Evolutionary conservation across 2,113 vertebrate species (phyloP), one percentile per base, ranked within the genome.

Genomic region (Tenebrosternarchus preto): DNA sequence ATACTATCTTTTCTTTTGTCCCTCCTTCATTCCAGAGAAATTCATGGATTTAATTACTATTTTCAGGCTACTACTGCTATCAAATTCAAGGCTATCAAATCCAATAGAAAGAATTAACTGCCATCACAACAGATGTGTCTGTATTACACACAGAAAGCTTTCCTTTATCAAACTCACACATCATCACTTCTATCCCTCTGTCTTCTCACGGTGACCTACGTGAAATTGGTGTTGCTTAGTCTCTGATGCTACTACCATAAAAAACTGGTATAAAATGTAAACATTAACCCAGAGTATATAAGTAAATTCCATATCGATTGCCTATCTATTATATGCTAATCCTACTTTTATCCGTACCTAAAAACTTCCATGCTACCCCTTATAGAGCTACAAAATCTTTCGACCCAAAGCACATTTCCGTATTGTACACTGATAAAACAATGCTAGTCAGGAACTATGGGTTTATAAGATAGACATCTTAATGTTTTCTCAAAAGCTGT

Each of bases 291-390:
- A n/a, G 31, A 55, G 39, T 60, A 24, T 61, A 31, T 24, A 20
- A 77, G 17, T 57, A 29, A 9, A 56, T 27, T 57, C 68, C 63
- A 68, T 68, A 77, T 77, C 39, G 20, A 77, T 68, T 68, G 46
- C 22, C n/a, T 68, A 20, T 77, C 63, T 25, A 36, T 56, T n/a
- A 12, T 50, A 50, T 50, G 43, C 1, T 50, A 50, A 15, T 12
- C 43, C 43, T 66, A 60, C 25, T 17, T 50, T 64, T 15, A 24
- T 56, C 29, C 43, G 19, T 56, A n/a, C 17, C 7, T 50, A 50
- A 12, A 50, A 2, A 12, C 39, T 11, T 19, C n/a, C 31, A 36
- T 57, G 29, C 27, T 57, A 56, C 25, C 69, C 25, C 53, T 69
- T 57, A 36, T 36, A 50, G 15, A 7, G 43, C 43, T 50, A 50